These are phyloP conservation scores for Drosophila anomelani DNA, from an alignment of 2,888 invertebrate genomes.

Conservation along the genomic window DNA sequence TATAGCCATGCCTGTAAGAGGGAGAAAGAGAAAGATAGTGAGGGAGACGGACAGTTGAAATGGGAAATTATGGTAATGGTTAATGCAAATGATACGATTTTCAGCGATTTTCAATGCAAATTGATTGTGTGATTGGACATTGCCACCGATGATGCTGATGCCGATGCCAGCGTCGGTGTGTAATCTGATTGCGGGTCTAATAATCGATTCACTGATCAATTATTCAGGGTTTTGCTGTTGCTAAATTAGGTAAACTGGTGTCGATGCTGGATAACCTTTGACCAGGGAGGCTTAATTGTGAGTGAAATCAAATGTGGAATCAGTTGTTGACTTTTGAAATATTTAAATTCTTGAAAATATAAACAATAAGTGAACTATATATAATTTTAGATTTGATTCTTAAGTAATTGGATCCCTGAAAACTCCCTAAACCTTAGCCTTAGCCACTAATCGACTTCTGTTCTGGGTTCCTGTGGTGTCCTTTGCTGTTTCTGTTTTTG, in stretches of 20 bases:
- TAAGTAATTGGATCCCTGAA: not conserved
- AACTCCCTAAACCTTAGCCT: not conserved
- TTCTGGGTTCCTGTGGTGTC: not conserved
- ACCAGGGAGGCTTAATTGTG: not conserved
- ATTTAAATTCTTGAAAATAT: not conserved
- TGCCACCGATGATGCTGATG: too few species aligned
- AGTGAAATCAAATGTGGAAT: not conserved
- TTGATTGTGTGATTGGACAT: constrained; percentile 13
- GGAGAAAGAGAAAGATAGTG: not conserved
- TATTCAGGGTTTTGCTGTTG: not conserved
- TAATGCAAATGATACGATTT: constrained; percentile 28
- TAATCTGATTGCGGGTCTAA: not conserved
- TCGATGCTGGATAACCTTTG: not conserved
- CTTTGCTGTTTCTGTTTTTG: not conserved
- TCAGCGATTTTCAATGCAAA: constrained; percentile 25
- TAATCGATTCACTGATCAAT: constrained; percentile 16
- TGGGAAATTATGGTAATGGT: constrained; percentile 33
- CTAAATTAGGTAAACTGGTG: constrained; percentile 4
- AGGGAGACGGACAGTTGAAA: not conserved
- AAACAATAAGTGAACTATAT: too few species aligned
- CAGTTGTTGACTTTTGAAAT: not conserved
- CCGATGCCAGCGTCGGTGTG: not conserved
- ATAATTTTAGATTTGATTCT: not conserved
- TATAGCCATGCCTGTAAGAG: constrained; percentile 91
- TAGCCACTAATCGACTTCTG: not conserved